Conservation (phyloP, 2,797 vertebrate species). For the Acipenser transmontanus region DNA sequence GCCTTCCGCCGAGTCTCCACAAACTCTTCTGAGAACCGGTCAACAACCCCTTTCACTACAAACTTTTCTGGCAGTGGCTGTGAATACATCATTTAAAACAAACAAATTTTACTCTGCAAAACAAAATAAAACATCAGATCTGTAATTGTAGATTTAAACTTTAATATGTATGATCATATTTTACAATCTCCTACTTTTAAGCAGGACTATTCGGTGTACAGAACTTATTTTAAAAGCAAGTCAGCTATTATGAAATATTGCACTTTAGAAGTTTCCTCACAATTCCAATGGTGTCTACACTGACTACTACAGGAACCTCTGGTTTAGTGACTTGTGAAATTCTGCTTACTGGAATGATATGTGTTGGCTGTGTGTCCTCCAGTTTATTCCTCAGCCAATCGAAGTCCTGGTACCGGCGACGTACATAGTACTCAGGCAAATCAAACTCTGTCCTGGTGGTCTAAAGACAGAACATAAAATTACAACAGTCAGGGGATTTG, state of each 20-base stretch:
- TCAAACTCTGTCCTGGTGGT: slow-evolving; percentile 89
- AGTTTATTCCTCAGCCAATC: slow-evolving; percentile 91
- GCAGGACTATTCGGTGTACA: no score
- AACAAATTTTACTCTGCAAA: not conserved
- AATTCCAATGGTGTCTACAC: no score
- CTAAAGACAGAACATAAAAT: slow-evolving; percentile 42
- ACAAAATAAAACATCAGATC: no score
- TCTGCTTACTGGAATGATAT: slow-evolving; percentile 92
- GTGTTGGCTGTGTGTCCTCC: slow-evolving; percentile 94
- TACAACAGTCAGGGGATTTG: no score
- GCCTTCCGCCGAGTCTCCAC: slow-evolving; percentile 70
- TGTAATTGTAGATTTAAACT: no score
- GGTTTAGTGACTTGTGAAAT: no score
- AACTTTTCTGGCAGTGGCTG: slow-evolving; percentile 74
- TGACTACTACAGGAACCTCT: no score
- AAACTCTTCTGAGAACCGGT: slow-evolving; percentile 72
- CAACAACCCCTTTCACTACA: slow-evolving; percentile 70
- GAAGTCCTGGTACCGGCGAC: slow-evolving; percentile 94
- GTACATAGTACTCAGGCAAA: slow-evolving; percentile 85
- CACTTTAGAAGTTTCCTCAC: no score
- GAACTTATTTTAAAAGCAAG: no score
- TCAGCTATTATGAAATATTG: no score
- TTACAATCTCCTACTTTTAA: no score
- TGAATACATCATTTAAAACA: not conserved
- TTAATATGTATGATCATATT: no score